These are phyloP conservation scores for Neria commutata DNA, from an alignment of 2,888 invertebrate genomes.

Conservation along the genomic window DNA sequence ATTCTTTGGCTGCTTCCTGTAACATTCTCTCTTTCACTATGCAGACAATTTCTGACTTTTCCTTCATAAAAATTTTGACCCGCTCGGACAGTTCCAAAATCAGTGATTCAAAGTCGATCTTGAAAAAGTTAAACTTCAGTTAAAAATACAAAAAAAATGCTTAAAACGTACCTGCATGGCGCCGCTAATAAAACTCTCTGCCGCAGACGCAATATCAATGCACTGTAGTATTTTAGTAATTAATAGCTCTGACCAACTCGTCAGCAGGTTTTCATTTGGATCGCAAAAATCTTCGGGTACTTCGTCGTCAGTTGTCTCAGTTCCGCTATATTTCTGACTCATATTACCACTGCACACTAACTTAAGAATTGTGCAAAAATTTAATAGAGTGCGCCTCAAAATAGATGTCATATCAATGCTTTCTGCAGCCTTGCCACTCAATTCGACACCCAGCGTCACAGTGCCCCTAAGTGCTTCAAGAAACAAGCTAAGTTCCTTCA, in stretches of 20 bases:
- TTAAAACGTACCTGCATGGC: slow-evolving; percentile 28
- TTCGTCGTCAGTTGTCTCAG: slow-evolving; percentile 44
- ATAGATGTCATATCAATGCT: slow-evolving; percentile 31
- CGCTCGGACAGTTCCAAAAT: slow-evolving; percentile 47
- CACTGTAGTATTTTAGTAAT: slow-evolving; percentile 43
- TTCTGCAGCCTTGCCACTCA: slow-evolving; percentile 32
- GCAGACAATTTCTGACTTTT: slow-evolving; percentile 40
- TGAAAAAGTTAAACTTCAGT: neutral
- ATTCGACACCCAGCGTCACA: slow-evolving; percentile 33
- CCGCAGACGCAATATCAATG: slow-evolving; percentile 43
- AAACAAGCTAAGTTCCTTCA: slow-evolving; percentile 43
- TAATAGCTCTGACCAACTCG: slow-evolving; percentile 51
- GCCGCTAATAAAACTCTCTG: slow-evolving; percentile 38
- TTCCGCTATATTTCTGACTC: neutral
- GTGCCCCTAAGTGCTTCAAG: slow-evolving; percentile 43
- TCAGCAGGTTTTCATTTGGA: slow-evolving; percentile 50
- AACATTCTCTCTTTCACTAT: slow-evolving; percentile 47
- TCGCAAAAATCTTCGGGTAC: slow-evolving; percentile 54
- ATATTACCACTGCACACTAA: slow-evolving; percentile 45
- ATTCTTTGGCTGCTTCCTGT: slow-evolving; percentile 36
- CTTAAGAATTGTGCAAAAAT: slow-evolving; percentile 48
- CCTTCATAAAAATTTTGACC: slow-evolving; percentile 42
- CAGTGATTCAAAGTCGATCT: slow-evolving; percentile 29
- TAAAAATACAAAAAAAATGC: neutral
- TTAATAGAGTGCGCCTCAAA: slow-evolving; percentile 45